These are phyloP conservation scores for Phyllostomus discolor DNA, from an alignment of 2,113 vertebrate genomes.

Conservation along the genomic window DNA sequence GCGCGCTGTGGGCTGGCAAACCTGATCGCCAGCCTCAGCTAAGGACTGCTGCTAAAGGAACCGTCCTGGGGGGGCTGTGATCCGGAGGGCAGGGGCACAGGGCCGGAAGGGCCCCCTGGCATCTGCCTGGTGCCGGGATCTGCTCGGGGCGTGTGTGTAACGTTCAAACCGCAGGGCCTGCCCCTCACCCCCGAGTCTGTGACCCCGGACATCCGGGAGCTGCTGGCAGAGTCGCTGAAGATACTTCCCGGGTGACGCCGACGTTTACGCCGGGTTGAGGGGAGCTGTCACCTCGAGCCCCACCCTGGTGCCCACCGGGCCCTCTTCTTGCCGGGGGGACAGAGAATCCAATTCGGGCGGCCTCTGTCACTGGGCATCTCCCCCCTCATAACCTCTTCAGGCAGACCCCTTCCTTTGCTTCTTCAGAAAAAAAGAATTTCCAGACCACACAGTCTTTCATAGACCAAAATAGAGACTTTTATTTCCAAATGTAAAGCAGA, in stretches of 20 bases:
- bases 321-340: fast-evolving
- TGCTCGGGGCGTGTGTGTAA: neutral
- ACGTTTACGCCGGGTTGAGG: fast-evolving
- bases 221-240: neutral
- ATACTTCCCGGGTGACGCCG: fast-evolving
- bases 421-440: slow-evolving; percentile 58
- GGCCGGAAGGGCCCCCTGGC: neutral
- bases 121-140: no score
- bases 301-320: fast-evolving
- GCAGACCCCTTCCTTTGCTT: neutral
- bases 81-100: fast-evolving
- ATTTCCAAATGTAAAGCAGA: slow-evolving; percentile 68
- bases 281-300: fast-evolving
- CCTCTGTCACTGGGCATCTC: fast-evolving
- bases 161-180: neutral
- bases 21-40: neutral
- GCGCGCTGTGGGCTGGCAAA: neutral
- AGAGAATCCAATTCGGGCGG: neutral
- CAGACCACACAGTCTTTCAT: slow-evolving; percentile 64
- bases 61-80: fast-evolving
- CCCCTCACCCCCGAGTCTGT: neutral
- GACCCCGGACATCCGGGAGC: neutral
- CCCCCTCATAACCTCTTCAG: neutral
- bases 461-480: slow-evolving; percentile 78
- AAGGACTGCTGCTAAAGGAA: neutral